Percentiles rank a stretch among this genome's conserved stretches.
phyloP scores from a whole-genome alignment of 2,113 vertebrate genomes.

The Callospermophilus lateralis region DNA sequence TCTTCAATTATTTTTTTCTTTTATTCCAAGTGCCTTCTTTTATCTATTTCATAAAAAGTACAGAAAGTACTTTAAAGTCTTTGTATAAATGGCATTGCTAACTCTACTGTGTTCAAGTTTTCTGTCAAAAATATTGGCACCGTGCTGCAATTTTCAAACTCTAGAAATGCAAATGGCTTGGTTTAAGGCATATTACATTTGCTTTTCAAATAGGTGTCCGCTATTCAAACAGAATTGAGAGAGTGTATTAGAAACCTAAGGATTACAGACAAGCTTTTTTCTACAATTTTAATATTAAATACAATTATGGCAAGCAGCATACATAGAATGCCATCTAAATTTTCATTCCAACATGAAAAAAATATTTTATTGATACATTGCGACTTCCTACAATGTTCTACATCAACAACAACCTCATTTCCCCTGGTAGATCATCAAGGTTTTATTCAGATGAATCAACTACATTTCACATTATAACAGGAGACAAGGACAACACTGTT shows the following conservation, averaged over 20 bases:
- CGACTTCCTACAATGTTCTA: not conserved
- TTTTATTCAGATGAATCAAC: slow-evolving; percentile 7
- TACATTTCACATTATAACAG: not conserved
- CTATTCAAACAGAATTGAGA: not conserved
- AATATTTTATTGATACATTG: not conserved
- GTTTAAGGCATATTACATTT: slow-evolving; percentile 48
- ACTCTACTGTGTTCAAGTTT: slow-evolving; percentile 43
- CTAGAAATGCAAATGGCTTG: slow-evolving; percentile 48
- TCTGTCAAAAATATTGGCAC: slow-evolving; percentile 28
- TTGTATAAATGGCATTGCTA: not conserved
- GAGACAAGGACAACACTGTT: not conserved
- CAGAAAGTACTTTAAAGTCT: not conserved
- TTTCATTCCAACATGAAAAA: not conserved
- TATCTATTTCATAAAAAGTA: slow-evolving; percentile 19
- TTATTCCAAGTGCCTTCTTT: slow-evolving; percentile 21
- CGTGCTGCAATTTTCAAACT: not conserved
- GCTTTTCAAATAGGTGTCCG: slow-evolving; percentile 62
- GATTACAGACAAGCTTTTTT: not conserved
- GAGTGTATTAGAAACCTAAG: slow-evolving; percentile 7
- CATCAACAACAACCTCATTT: not conserved
- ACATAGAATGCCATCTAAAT: slow-evolving; percentile 51
- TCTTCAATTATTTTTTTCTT: slow-evolving; percentile 42
- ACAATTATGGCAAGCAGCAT: not conserved
- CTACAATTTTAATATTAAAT: not conserved
- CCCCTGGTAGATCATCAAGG: not conserved